Evolutionary conservation across 2,113 vertebrate species (phyloP).

Genomic region (Protobothrops mucrosquamatus): DNA sequence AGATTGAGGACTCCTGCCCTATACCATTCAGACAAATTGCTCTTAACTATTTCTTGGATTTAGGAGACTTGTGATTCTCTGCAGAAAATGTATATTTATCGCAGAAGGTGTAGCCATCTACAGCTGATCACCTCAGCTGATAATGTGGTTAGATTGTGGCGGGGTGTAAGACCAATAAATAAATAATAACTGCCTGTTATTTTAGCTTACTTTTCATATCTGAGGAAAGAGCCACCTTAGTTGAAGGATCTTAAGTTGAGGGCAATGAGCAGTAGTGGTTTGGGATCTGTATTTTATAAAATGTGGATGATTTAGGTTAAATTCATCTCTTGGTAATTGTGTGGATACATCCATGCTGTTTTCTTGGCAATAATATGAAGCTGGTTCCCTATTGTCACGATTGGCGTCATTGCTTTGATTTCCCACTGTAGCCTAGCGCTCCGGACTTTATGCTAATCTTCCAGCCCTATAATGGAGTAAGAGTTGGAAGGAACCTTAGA

Average conservation of each 20-base stretch:
- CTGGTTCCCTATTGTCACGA: background rate
- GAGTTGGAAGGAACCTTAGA: no score
- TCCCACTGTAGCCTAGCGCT: no score
- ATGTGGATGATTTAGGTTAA: background rate
- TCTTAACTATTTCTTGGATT: background rate
- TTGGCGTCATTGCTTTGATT: background rate
- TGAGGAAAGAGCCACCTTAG: background rate
- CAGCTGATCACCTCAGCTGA: background rate
- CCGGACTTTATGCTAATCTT: background rate
- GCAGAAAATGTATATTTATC: background rate
- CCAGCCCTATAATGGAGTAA: background rate
- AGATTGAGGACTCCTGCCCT: no score
- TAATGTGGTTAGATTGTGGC: background rate
- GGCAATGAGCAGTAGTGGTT: background rate
- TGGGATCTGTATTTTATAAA: background rate
- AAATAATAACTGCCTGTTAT: background rate
- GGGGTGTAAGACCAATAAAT: background rate
- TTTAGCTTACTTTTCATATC: conserved; percentile 2
- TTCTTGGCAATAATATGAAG: background rate
- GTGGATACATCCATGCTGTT: background rate
- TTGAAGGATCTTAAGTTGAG: background rate
- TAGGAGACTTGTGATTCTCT: background rate
- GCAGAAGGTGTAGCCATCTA: conserved; percentile 2
- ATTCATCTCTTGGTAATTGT: background rate
- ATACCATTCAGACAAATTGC: no score